Conservation (phyloP, 2,797 vertebrate species). For the Hyperoplus immaculatus region DNA sequence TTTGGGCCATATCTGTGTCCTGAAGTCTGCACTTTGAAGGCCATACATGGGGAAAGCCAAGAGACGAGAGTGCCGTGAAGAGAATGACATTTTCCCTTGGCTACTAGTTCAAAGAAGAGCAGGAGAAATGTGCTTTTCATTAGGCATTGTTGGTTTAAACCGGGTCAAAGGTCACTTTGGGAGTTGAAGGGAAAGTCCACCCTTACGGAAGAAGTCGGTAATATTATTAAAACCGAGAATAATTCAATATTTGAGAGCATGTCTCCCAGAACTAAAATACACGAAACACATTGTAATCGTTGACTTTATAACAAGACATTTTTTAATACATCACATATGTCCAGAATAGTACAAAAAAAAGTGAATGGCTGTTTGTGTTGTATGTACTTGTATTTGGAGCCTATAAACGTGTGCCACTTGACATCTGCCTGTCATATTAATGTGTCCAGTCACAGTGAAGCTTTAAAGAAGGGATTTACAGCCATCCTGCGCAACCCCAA, state of each 20-base stretch:
- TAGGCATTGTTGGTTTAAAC: slow-evolving; percentile 62
- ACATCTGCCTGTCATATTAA: slow-evolving; percentile 73
- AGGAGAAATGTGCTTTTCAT: slow-evolving; percentile 66
- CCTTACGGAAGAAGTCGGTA: background rate
- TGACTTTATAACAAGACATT: background rate
- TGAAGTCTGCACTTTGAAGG: slow-evolving; percentile 61
- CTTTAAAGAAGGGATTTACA: slow-evolving; percentile 73
- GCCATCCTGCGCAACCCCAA: slow-evolving; percentile 47
- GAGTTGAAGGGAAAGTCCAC: slow-evolving; percentile 21
- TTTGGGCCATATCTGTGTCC: slow-evolving; percentile 62
- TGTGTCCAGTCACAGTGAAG: slow-evolving; percentile 56
- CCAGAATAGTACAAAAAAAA: background rate
- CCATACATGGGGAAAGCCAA: slow-evolving; percentile 71
- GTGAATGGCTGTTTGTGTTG: slow-evolving; percentile 3
- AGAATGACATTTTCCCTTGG: slow-evolving; percentile 64
- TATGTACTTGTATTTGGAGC: background rate
- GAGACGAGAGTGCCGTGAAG: slow-evolving; percentile 40
- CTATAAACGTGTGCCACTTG: slow-evolving; percentile 41
- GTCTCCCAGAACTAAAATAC: background rate
- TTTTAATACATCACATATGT: background rate
- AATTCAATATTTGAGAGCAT: background rate
- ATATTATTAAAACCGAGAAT: slow-evolving; percentile 11
- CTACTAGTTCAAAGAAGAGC: slow-evolving; percentile 50
- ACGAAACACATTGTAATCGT: background rate
- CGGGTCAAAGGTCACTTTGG: slow-evolving; percentile 48